phyloP scores from a whole-genome alignment of 2,888 invertebrate species.

The Xylota sylvarum region DNA sequence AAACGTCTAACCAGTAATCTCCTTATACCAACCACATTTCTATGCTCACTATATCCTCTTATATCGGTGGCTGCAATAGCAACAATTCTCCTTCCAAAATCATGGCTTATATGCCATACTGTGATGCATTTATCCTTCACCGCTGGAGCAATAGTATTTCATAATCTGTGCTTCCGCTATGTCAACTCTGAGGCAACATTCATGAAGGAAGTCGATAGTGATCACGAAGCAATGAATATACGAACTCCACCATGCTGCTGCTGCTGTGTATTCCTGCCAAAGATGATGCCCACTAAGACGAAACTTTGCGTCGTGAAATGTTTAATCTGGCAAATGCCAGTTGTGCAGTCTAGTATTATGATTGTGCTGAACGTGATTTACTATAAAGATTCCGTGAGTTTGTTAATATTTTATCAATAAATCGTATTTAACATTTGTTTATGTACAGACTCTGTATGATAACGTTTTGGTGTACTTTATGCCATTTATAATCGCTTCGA shows the following conservation, averaged over 20 bases:
- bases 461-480: constrained; percentile 82
- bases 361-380: constrained; percentile 82
- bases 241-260: constrained; percentile 83
- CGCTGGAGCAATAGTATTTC: constrained; percentile 81
- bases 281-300: constrained; percentile 80
- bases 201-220: constrained; percentile 84
- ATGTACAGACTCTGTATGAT: constrained; percentile 79
- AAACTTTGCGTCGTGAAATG: constrained; percentile 81
- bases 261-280: constrained; percentile 81
- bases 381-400: constrained; percentile 79
- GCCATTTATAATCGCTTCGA: constrained; percentile 83
- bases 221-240: constrained; percentile 82
- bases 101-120: constrained; percentile 83
- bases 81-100: constrained; percentile 82
- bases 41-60: constrained; percentile 82
- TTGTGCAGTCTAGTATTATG: constrained; percentile 83
- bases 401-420: background rate
- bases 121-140: constrained; percentile 84
- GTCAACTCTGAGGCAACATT: constrained; percentile 83
- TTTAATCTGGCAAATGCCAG: constrained; percentile 83
- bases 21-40: constrained; percentile 78
- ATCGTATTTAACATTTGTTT: constrained; percentile 12
- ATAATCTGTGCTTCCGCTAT: constrained; percentile 83
- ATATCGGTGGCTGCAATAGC: constrained; percentile 82
- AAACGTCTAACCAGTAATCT: constrained; percentile 79